phyloP scores from a whole-genome alignment of 2,888 invertebrate genomes.

The Dichetophora obliterata region DNA sequence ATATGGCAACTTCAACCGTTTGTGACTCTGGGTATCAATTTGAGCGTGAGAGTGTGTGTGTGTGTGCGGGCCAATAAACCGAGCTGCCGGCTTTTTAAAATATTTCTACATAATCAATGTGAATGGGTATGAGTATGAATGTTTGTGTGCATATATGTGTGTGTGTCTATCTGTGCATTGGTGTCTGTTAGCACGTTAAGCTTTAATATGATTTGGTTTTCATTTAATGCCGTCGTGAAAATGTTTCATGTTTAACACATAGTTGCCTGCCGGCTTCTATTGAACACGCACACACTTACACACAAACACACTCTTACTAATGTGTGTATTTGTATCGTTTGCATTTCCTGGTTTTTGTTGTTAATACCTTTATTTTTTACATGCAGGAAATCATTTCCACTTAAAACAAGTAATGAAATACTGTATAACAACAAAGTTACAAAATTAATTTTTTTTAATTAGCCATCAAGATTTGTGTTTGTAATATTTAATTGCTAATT shows the following conservation, averaged over 20 bases:
- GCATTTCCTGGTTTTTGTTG: not conserved
- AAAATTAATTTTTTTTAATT: no score
- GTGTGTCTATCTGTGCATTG: not conserved
- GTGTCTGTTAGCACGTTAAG: not conserved
- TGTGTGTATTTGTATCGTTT: not conserved
- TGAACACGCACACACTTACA: slow-evolving; percentile 18
- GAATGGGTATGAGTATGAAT: not conserved
- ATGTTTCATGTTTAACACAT: not conserved
- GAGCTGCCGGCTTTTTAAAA: slow-evolving; percentile 23
- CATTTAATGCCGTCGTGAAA: not conserved
- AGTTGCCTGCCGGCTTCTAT: not conserved
- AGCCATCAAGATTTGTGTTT: no score
- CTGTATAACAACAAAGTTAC: no score
- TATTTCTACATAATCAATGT: not conserved
- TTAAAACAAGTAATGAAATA: no score
- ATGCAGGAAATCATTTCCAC: not conserved
- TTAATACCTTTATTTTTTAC: not conserved
- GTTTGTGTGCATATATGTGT: not conserved
- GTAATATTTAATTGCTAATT: no score
- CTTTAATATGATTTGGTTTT: slow-evolving; percentile 17
- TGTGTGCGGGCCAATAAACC: not conserved
- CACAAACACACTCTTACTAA: not conserved
- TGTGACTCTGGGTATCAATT: not conserved
- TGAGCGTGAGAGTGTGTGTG: not conserved
- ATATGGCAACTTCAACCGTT: slow-evolving; percentile 19